A percentile compares a stretch with the other conserved stretches of the same genome.
Evolutionary conservation across 2,797 vertebrate genomes (phyloP).

Genomic region (Vultur gryphus): DNA sequence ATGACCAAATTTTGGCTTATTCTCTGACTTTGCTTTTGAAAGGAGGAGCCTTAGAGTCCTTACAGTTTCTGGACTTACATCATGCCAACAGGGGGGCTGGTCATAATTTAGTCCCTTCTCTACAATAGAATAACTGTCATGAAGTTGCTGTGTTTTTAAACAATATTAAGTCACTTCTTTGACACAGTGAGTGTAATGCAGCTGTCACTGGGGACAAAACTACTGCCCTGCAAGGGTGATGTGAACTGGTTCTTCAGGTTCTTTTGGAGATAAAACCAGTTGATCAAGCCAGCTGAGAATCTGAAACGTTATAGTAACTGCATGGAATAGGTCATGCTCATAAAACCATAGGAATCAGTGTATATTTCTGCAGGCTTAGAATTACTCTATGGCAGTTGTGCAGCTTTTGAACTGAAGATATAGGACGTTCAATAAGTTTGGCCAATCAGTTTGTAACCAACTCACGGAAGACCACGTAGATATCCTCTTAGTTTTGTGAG

Average conservation of each 20-base stretch:
- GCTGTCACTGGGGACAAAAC: not conserved
- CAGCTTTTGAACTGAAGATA: not conserved
- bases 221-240: not conserved
- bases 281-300: not conserved
- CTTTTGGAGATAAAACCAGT: not conserved
- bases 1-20: not conserved
- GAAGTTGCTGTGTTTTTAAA: not conserved
- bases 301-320: not conserved
- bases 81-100: not conserved
- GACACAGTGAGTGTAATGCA: not conserved
- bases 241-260: not conserved
- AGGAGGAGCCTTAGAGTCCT: not conserved
- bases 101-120: not conserved
- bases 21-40: not conserved
- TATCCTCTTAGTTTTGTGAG: not conserved
- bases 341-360: not conserved
- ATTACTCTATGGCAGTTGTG: not conserved
- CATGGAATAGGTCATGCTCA: not conserved
- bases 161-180: not conserved
- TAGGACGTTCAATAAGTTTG: accelerated
- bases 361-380: not conserved
- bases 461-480: not conserved
- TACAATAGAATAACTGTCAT: not conserved
- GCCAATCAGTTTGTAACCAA: not conserved
- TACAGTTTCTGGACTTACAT: not conserved